phyloP scores from a whole-genome alignment of 1,140 invertebrate species.

The Lerema accius region DNA sequence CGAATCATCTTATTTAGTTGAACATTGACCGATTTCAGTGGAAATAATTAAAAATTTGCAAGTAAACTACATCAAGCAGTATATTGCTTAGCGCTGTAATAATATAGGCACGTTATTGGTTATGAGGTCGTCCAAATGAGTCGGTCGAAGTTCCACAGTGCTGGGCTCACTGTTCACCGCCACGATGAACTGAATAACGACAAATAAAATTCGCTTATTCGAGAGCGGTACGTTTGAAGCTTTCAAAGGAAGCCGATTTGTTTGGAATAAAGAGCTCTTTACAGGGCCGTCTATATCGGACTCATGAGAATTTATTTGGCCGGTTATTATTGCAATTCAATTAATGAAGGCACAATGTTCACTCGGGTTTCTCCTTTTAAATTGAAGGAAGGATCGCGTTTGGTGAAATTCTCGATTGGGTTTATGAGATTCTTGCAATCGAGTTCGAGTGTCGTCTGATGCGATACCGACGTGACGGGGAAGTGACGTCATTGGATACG shows the following conservation, averaged over 20 bases:
- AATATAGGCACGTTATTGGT: slow-evolving; percentile 18
- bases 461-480: background rate
- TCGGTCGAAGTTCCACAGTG: background rate
- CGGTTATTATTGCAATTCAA: slow-evolving; percentile 80
- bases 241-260: slow-evolving; percentile 78
- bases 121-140: slow-evolving; percentile 22
- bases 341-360: slow-evolving; percentile 69
- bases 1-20: background rate
- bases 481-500: background rate
- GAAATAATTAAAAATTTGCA: slow-evolving; percentile 5
- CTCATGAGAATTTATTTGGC: slow-evolving; percentile 67
- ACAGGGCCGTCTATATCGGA: slow-evolving; percentile 56
- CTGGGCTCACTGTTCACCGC: slow-evolving; percentile 1
- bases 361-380: slow-evolving; percentile 62
- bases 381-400: slow-evolving; percentile 48
- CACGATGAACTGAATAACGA: slow-evolving; percentile 49
- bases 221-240: slow-evolving; percentile 63
- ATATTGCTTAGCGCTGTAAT: slow-evolving; percentile 2
- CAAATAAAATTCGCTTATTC: slow-evolving; percentile 63
- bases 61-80: background rate
- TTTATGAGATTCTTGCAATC: slow-evolving; percentile 37
- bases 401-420: slow-evolving; percentile 42
- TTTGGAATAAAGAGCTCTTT: slow-evolving; percentile 78
- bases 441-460: background rate
- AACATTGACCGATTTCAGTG: background rate